phyloP scores from a whole-genome alignment of 2,888 invertebrate genomes.

The Lycophotia porphyrea region DNA sequence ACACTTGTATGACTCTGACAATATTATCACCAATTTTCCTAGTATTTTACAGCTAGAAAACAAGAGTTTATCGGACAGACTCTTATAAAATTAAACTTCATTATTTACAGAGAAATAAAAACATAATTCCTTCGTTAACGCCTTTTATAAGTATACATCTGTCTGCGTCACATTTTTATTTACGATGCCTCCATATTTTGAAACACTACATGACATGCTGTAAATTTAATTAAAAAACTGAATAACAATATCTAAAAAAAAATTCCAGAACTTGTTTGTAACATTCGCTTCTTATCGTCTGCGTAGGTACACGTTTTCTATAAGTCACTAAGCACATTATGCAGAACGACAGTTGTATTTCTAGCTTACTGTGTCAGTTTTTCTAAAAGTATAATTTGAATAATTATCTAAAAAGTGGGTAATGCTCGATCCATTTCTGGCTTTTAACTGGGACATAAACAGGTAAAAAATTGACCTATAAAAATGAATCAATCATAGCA shows the following conservation, averaged over 20 bases:
- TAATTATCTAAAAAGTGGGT: background rate
- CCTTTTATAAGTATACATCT: background rate
- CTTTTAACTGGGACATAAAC: background rate
- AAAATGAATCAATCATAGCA: background rate
- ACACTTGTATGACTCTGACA: conserved; percentile 42
- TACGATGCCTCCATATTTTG: background rate
- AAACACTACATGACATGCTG: background rate
- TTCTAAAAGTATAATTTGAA: background rate
- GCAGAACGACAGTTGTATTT: conserved; percentile 15
- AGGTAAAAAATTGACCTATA: background rate
- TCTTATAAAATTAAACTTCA: background rate
- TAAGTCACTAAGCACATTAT: conserved; percentile 10
- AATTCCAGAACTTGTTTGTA: conserved; percentile 13
- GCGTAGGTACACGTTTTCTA: background rate
- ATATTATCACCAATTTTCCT: conserved; percentile 35
- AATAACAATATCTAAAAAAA: conserved; percentile 2
- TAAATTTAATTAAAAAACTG: conserved; percentile 16
- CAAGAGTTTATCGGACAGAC: background rate
- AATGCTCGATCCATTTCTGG: background rate
- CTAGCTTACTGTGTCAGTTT: conserved; percentile 16
- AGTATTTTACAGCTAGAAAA: conserved; percentile 32
- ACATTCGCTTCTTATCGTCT: conserved; percentile 33
- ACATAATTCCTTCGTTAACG: background rate
- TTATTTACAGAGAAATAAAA: conserved; percentile 19
- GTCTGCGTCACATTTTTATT: conserved; percentile 1